Base-by-base conservation (phyloP, 2,888 invertebrate genomes). In the Sympetrum striolatum region DNA sequence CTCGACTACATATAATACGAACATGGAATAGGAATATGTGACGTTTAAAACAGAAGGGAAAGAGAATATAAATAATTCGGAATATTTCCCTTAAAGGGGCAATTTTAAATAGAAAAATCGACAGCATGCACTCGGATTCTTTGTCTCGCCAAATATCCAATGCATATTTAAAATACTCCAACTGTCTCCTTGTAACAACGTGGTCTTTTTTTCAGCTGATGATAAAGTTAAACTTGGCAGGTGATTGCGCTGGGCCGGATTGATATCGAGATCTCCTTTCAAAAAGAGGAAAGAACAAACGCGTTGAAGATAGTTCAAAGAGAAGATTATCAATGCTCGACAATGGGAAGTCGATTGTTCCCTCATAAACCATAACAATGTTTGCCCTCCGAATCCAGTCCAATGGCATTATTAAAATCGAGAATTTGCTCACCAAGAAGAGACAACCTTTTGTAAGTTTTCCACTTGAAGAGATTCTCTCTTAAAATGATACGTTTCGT, bases 321-420 rank as follows among this genome's bases (percentile, higher is more conserved):
- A 86, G 64, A 86, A 86, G 86, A 86, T 86, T 86, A 86, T 86
- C 64, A 86, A 86, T 86, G 64, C 22, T 86, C 60, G 58, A 14
- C 82, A 35, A 58, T 60, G 60, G 12, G n/a, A 25, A 37, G 60
- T 31, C 60, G 86, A 60, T 86, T 86, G 60, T 86, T 60, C 86
- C 35, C 31, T 37, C 58, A 53, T 53, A 64, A 86, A 86, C 86
- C 60, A 31, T 82, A 58, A 82, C 58, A 64, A 58, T 86, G 37
- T 86, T 37, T 37, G 86, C 86, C n/a, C 37, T n/a, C 64, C 22
- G 86, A 64, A 86, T 37, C 60, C 58, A 60, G 60, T 86, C 22
- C 12, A 60, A 64, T n/a, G 8, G 35, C 86, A 60, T 86, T 86
- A 86, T 86, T 86, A 86, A 86, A 86, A 86, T 86, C 60, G 58